Percentiles rank a stretch among this genome's conserved stretches.
phyloP scores from a whole-genome alignment of 2,888 invertebrate genomes.

The Adelphocoris suturalis region DNA sequence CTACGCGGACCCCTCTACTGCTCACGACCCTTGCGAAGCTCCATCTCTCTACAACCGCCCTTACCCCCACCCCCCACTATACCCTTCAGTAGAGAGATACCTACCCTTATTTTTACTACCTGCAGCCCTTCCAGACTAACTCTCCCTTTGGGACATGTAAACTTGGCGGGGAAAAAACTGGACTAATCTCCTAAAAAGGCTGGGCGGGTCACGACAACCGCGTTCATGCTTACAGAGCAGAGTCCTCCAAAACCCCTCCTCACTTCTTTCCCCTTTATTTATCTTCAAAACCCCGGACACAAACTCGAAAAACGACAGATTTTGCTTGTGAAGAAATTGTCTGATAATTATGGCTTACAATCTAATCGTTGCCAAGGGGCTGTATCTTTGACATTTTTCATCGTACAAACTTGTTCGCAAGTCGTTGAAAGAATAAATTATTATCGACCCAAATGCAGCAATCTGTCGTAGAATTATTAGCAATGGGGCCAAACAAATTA shows the following conservation, averaged over 20 bases:
- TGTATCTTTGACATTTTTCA: too few species aligned
- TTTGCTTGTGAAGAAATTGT: too few species aligned
- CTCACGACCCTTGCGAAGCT: too few species aligned
- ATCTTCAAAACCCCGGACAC: too few species aligned
- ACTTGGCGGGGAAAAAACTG: not conserved
- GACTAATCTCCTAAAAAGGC: constrained; percentile 34
- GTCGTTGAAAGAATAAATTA: too few species aligned
- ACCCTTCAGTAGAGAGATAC: not conserved
- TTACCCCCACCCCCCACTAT: not conserved
- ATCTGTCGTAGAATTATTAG: too few species aligned
- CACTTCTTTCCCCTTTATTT: constrained; percentile 21
- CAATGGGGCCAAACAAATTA: too few species aligned
- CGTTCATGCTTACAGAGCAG: constrained; percentile 1
- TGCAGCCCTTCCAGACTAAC: constrained; percentile 1
- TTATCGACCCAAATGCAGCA: too few species aligned
- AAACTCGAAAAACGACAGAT: too few species aligned
- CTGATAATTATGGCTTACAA: too few species aligned
- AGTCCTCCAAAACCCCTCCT: not conserved
- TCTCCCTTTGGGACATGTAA: not conserved
- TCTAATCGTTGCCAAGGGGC: too few species aligned
- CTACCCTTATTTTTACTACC: not conserved
- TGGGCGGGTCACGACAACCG: not conserved
- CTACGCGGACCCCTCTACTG: not conserved
- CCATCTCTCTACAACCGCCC: not conserved
- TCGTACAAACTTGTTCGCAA: too few species aligned